Base-by-base conservation (phyloP, 1,140 invertebrate species). In the Ganaspis sp. region DNA sequence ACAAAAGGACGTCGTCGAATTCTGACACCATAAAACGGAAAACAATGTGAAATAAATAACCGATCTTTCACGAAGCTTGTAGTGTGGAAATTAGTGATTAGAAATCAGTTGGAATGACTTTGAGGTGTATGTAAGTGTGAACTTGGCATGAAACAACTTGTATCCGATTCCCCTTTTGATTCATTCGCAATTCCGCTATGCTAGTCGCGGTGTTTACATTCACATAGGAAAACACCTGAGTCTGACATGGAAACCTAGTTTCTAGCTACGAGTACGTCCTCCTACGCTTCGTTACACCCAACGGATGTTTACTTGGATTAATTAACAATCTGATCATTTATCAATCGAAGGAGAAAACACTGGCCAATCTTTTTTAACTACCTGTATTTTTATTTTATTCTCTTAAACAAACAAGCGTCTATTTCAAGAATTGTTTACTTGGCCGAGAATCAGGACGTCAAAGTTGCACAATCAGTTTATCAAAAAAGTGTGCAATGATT, bases 241-340 rank as follows among this genome's bases (percentile, higher is more conserved):
- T 58, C 53, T 77, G 80, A 49, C 78, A 84, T 45, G 69, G 73
- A 82, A 84, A 83, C 82, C 81, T 26, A 83, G 70, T 79, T 84
- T 70, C 71, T 37, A 38, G 23, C 23, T 64, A 54, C 77, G 79
- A 79, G 74, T 73, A 77, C 75, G 64, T 77, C 69, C 69, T 78
- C 81, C 75, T 26, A 77, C 75, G 72, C 69, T 70, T 75, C 73
- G 54, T 75, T 75, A 73, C 15, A n/a, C 45, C n/a, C 77, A 26
- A 70, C 64, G 42, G 64, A 75, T 64, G 71, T 38, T 70, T 23
- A 72, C 73, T 75, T 79, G 73, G 58, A 79, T 79, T 79, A 79
- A 29, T 29, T 64, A 26, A 26, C 23, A 64, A n/a, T 64, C 58
- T 64, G 58, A 64, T 64, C 11, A 64, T 64, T 29, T n/a, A 64